A percentile compares a stretch with the other conserved stretches of the same genome.
Conservation (phyloP, 2,888 invertebrate genomes). For the Mechanitis messenoides region DNA sequence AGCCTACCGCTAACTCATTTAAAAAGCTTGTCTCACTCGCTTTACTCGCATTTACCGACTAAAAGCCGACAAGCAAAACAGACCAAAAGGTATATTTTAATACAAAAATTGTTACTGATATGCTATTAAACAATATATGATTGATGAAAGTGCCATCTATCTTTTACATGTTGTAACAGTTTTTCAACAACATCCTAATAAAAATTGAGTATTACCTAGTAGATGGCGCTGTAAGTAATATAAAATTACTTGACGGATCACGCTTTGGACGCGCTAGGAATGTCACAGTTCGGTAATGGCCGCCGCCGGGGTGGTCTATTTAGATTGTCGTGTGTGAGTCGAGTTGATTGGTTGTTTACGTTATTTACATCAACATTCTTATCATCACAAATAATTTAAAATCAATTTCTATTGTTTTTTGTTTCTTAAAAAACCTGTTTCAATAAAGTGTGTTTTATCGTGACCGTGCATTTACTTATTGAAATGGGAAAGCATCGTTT, state of each 20-base stretch:
- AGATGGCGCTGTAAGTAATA: slow-evolving; percentile 35
- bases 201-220: slow-evolving; percentile 10
- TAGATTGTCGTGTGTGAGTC: slow-evolving; percentile 37
- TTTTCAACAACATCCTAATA: neutral
- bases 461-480: slow-evolving; percentile 55
- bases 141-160: slow-evolving; percentile 12
- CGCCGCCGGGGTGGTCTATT: slow-evolving; percentile 63
- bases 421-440: slow-evolving; percentile 33
- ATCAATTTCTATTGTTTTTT: slow-evolving; percentile 45
- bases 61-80: too few relatives aligned
- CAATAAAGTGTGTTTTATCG: slow-evolving; percentile 44
- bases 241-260: slow-evolving; percentile 39
- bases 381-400: slow-evolving; percentile 47
- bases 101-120: too few relatives aligned
- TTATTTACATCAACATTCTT: slow-evolving; percentile 61
- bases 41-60: too few relatives aligned
- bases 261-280: slow-evolving; percentile 38
- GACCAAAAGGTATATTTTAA: too few relatives aligned
- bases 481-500: slow-evolving; percentile 64
- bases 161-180: neutral
- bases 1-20: too few relatives aligned
- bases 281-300: slow-evolving; percentile 73
- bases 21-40: too few relatives aligned
- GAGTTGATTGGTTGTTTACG: slow-evolving; percentile 68
- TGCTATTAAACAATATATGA: too few relatives aligned